phyloP scores from a whole-genome alignment of 2,113 vertebrate species.

The Nematolebias whitei region DNA sequence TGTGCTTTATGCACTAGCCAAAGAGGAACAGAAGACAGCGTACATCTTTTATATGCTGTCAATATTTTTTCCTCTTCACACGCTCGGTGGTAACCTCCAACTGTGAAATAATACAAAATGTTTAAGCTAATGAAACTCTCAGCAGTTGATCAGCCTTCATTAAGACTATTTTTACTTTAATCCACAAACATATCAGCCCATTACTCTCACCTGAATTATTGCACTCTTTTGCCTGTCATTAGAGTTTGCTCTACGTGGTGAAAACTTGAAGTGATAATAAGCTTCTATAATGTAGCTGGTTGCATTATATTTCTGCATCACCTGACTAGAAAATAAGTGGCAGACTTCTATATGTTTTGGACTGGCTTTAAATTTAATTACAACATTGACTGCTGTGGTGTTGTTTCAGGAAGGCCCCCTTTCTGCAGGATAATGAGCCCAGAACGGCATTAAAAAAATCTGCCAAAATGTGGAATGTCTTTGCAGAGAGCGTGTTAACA shows the following conservation, averaged over 20 bases:
- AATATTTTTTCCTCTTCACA: slow-evolving; percentile 39
- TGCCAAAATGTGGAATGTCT: too few relatives aligned
- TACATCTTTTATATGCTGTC: slow-evolving; percentile 35
- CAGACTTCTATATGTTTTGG: neutral
- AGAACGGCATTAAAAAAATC: too few relatives aligned
- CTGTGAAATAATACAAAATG: slow-evolving; percentile 63
- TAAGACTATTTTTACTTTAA: slow-evolving; percentile 53
- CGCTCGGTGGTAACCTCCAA: slow-evolving; percentile 41
- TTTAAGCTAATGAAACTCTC: slow-evolving; percentile 58
- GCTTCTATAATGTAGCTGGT: slow-evolving; percentile 1
- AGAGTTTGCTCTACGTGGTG: slow-evolving; percentile 19
- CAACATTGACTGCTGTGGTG: neutral
- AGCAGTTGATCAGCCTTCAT: slow-evolving; percentile 57
- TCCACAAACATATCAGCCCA: slow-evolving; percentile 43
- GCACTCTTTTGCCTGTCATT: slow-evolving; percentile 29
- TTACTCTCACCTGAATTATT: slow-evolving; percentile 49
- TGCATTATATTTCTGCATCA: neutral
- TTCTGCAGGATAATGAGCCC: too few relatives aligned
- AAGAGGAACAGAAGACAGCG: slow-evolving; percentile 27
- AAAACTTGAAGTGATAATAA: slow-evolving; percentile 38
- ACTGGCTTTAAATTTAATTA: neutral
- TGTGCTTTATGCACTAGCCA: slow-evolving; percentile 16
- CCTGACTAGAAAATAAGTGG: neutral
- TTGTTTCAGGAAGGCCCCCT: neutral
- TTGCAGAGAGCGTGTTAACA: too few relatives aligned